These are phyloP conservation scores for Setophaga petechia DNA, from an alignment of 2,113 vertebrate genomes.

Conservation along the genomic window DNA sequence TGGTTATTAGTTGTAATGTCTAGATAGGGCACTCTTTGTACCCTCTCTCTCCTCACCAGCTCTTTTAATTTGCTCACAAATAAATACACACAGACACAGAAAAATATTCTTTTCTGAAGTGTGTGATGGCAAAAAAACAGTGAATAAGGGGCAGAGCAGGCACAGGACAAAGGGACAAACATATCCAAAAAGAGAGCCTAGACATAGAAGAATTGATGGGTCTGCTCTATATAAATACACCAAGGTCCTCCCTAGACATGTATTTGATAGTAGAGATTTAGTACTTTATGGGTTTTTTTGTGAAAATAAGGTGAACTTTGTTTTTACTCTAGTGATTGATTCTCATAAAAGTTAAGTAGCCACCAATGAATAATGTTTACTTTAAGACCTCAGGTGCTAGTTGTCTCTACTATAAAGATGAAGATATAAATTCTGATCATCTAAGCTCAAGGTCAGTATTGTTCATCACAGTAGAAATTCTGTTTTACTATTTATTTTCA, in stretches of 20 bases:
- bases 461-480: neutral
- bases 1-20: neutral
- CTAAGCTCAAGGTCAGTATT: neutral
- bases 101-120: neutral
- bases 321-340: neutral
- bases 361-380: neutral
- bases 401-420: neutral
- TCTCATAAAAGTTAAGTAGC: slow-evolving; percentile 13
- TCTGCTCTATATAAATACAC: neutral
- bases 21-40: neutral
- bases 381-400: neutral
- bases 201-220: neutral
- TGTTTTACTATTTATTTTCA: neutral
- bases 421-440: neutral
- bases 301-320: neutral
- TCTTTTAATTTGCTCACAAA: neutral
- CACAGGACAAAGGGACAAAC: neutral
- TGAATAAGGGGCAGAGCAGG: neutral
- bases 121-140: neutral
- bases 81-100: neutral
- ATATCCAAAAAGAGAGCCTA: neutral
- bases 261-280: neutral
- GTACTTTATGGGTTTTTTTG: neutral
- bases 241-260: neutral
- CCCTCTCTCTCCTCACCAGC: neutral